phyloP scores from a whole-genome alignment of 2,888 invertebrate species.

The Lasioglossum morio region DNA sequence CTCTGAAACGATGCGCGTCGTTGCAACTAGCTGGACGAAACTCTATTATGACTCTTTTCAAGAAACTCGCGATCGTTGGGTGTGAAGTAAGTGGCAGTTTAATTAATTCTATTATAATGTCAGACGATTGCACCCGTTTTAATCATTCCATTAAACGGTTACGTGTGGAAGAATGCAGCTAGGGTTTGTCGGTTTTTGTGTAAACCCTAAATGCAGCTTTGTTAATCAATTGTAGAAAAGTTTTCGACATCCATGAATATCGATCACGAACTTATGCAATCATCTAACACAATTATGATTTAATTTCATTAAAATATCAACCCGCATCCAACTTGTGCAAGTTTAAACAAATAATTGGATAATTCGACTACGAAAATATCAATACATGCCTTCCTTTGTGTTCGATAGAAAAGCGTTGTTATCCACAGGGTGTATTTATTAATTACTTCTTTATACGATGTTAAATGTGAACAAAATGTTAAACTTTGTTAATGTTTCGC shows the following conservation, averaged over 20 bases:
- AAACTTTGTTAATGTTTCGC: not conserved
- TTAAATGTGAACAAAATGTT: not conserved
- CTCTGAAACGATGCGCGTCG: not conserved
- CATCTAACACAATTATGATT: too few species aligned
- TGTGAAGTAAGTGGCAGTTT: not conserved
- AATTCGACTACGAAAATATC: not conserved
- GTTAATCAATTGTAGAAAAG: too few species aligned
- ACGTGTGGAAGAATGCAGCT: too few species aligned
- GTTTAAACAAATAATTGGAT: not conserved
- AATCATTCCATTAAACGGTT: too few species aligned
- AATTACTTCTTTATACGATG: not conserved
- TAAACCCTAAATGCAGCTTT: too few species aligned
- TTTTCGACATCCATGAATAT: too few species aligned
- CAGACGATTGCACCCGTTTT: too few species aligned
- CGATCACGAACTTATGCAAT: too few species aligned
- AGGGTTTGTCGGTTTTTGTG: too few species aligned
- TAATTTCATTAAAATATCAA: not conserved
- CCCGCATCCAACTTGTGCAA: not conserved
- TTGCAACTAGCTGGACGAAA: too few species aligned
- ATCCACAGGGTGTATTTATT: not conserved
- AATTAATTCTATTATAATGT: not conserved
- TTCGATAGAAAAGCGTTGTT: too few species aligned
- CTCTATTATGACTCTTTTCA: not conserved
- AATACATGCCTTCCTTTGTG: too few species aligned
- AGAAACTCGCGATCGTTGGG: not conserved